Conservation (phyloP, 2,113 vertebrate species). For the Pygoscelis adeliae region DNA sequence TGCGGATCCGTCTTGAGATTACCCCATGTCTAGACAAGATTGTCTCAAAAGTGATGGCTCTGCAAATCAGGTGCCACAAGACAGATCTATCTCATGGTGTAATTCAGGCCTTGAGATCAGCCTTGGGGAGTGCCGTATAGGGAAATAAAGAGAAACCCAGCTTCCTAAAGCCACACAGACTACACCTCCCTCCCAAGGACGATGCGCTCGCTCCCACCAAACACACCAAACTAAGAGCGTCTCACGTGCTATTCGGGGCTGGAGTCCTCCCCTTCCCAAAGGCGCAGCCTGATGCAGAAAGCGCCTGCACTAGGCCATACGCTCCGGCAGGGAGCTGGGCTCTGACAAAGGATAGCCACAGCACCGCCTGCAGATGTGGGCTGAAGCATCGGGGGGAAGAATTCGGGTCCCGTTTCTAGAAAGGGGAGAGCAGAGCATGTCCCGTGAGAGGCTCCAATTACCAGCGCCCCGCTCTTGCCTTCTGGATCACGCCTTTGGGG, state of each 20-base stretch:
- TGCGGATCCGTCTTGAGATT: not conserved
- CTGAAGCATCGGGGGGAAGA: not conserved
- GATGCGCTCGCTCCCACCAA: not conserved
- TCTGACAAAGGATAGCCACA: not conserved
- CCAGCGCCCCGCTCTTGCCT: not conserved
- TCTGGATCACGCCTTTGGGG: too few species aligned
- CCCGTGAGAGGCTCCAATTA: not conserved
- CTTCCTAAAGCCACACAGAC: not conserved
- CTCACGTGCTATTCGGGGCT: rapidly evolving
- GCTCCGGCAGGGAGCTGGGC: rapidly evolving
- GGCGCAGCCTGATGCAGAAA: not conserved
- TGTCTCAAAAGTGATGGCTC: not conserved
- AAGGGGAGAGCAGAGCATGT: not conserved
- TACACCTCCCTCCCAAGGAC: not conserved
- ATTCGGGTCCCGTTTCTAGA: not conserved
- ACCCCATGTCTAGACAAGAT: not conserved
- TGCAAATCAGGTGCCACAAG: not conserved
- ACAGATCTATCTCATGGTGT: not conserved
- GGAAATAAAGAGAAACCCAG: not conserved
- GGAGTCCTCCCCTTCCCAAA: not conserved
- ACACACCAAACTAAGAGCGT: not conserved
- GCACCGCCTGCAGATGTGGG: not conserved
- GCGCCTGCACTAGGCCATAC: rapidly evolving
- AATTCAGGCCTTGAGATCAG: not conserved
- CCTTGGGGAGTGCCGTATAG: not conserved